Evolutionary conservation across 2,888 invertebrate genomes (phyloP), one percentile per base, ranked within the genome.

Genomic region (Anthrax anthrax): DNA sequence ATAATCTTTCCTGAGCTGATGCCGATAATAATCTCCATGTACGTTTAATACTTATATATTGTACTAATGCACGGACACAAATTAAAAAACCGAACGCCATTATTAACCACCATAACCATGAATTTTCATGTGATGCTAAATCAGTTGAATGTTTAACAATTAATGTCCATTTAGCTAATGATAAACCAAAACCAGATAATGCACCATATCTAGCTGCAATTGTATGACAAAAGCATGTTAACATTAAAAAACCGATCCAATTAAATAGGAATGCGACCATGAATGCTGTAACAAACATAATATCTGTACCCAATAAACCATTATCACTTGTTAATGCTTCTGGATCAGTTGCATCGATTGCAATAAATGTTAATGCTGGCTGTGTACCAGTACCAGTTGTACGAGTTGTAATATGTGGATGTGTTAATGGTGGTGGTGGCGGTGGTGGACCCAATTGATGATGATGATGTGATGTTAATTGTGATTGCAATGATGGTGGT

Each of bases 231-330:
- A 92, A 88, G 62, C 92, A 94, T 78, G 92, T 85, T 56, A 91
- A 74, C 62, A 91, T 74, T 56, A 94, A 71, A 67, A 94, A 91
- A 14, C 94, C 94, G 62, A 94, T 64, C 92, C 92, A 94, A 72
- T 94, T 94, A 72, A 94, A 92, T 42, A 92, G 78, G 72, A 94
- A 92, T 57, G 92, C 87, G 66, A 91, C 91, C 87, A 91, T 80
- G 70, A 92, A 92, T 37, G 91, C 88, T 51, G 87, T 86, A 55
- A 90, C 79, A 69, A 92, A 92, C 84, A 91, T 90, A 58, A 90
- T 82, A 64, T 92, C 92, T 29, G 91, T 92, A 52, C 92, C 92
- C 42, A 92, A 77, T 48, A 91, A 74, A 57, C 81, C 81, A 60
- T 81, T 83, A 60, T 88, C 85, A 10, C 79, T 77, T 61, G 86